Percentiles rank a stretch among this genome's conserved stretches.
These are phyloP conservation scores for Microcaecilia unicolor DNA, from an alignment of 2,797 vertebrate species.

Conservation along the genomic window DNA sequence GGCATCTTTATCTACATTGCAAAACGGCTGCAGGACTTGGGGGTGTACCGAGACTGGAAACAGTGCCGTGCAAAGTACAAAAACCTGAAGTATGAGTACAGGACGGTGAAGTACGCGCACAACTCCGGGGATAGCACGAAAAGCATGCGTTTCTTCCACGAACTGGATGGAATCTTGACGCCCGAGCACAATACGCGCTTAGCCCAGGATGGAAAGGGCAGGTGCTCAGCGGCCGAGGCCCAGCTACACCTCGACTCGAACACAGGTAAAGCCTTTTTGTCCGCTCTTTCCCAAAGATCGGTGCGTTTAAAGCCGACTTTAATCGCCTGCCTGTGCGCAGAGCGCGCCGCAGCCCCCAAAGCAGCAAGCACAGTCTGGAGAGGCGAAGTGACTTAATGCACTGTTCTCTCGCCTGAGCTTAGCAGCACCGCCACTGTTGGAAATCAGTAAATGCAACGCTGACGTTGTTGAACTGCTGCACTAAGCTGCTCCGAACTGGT, in stretches of 20 bases:
- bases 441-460: slow-evolving; percentile 31
- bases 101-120: slow-evolving; percentile 58
- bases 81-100: slow-evolving; percentile 73
- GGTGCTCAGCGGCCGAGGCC: slow-evolving; percentile 28
- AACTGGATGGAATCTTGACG: slow-evolving; percentile 55
- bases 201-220: slow-evolving; percentile 46
- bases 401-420: slow-evolving; percentile 12
- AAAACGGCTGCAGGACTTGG: slow-evolving; percentile 76
- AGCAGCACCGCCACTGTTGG: slow-evolving; percentile 24
- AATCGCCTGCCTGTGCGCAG: too few relatives aligned
- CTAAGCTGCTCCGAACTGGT: too few relatives aligned
- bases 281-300: too few relatives aligned
- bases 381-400: too few relatives aligned
- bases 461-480: too few relatives aligned
- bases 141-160: slow-evolving; percentile 58
- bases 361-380: too few relatives aligned
- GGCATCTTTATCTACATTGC: slow-evolving; percentile 80
- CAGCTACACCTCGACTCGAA: slow-evolving; percentile 28
- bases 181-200: too few relatives aligned
- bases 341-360: too few relatives aligned
- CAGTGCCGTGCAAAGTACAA: slow-evolving; percentile 81
- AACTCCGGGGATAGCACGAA: slow-evolving; percentile 53
- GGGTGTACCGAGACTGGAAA: slow-evolving; percentile 75
- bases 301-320: too few relatives aligned
- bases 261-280: slow-evolving; percentile 29